Evolutionary conservation across 2,888 invertebrate genomes (phyloP), one percentile per base, ranked within the genome.

Genomic region (Drosophila anomalata): DNA sequence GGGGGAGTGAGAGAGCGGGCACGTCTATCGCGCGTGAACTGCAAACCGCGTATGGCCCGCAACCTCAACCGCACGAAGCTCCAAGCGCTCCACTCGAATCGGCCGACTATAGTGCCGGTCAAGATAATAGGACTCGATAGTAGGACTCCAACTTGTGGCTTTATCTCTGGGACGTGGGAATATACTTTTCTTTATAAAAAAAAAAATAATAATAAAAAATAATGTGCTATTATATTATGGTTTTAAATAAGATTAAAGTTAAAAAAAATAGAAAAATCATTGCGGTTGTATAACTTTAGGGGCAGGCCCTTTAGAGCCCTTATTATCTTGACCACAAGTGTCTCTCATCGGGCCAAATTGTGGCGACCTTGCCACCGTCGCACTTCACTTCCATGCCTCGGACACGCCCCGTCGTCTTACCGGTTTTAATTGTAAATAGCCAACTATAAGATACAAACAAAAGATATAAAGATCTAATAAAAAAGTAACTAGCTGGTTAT

Each of bases 11-110:
- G 22, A 41, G 54, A 48, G 47, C 52, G 39, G 22, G 63, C 84
- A 87, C 81, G 81, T 84, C 81, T 76, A 84, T 71, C 74, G 66
- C 57, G 76, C 60, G 65, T 74, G 87, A 84, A 74, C 74, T 73
- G 76, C 69, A 60, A 84, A 74, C 81, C 61, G 76, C 59, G 66
- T 84, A 76, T 82, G 84, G 61, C 50, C 62, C 66, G 56, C 52
- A 71, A 76, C 82, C 81, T 62, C 72, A 61, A 44, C 53, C 75
- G 58, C 70, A 57, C 26, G 48, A 58, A 26, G 52, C 65, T 53
- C 68, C 54, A 60, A 31, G 55, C 56, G 55, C 56, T 39, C 42
- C 36, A 36, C n/a, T 36, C 36, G n/a, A 36, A 22, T 22, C 44
- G 22, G 22, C 22, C 9, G 4, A 6, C 20, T 20, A 44, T 20